Evolutionary conservation across 2,113 vertebrate species (phyloP).

Genomic region (Danionella cerebrum): DNA sequence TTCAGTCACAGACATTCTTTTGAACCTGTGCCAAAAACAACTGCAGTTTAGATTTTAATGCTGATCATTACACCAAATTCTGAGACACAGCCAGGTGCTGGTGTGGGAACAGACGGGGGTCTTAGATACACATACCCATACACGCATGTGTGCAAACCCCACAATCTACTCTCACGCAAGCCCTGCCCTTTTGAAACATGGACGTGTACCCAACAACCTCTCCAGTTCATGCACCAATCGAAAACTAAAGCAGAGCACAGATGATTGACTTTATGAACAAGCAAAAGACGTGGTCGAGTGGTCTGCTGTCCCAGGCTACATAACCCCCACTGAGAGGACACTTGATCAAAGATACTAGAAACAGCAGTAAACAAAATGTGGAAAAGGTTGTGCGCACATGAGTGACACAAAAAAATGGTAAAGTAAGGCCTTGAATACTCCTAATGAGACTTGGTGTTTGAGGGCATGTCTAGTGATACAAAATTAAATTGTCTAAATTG

Average conservation of each 20-base stretch:
- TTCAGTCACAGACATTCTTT: constrained; percentile 17
- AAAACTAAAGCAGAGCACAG: background rate
- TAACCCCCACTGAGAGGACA: background rate
- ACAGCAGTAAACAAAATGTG: background rate
- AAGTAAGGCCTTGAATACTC: background rate
- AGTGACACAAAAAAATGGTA: background rate
- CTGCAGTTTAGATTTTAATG: constrained; percentile 37
- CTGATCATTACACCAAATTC: constrained; percentile 36
- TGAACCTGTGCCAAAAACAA: constrained; percentile 35
- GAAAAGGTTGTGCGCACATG: background rate
- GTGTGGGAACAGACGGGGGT: constrained; percentile 19
- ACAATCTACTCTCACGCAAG: constrained; percentile 32
- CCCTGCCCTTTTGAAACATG: constrained; percentile 35
- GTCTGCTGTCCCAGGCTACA: no score
- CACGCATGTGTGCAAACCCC: constrained; percentile 13
- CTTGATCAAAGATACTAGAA: background rate
- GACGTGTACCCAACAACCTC: background rate
- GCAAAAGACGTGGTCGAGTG: no score
- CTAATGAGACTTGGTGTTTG: no score
- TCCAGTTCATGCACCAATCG: background rate
- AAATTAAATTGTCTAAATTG: no score
- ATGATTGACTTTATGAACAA: background rate
- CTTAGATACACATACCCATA: constrained; percentile 18
- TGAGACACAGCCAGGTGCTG: constrained; percentile 23
- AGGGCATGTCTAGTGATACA: no score